Conservation (phyloP, 2,888 invertebrate species). For the Zhengitettix transpicula region DNA sequence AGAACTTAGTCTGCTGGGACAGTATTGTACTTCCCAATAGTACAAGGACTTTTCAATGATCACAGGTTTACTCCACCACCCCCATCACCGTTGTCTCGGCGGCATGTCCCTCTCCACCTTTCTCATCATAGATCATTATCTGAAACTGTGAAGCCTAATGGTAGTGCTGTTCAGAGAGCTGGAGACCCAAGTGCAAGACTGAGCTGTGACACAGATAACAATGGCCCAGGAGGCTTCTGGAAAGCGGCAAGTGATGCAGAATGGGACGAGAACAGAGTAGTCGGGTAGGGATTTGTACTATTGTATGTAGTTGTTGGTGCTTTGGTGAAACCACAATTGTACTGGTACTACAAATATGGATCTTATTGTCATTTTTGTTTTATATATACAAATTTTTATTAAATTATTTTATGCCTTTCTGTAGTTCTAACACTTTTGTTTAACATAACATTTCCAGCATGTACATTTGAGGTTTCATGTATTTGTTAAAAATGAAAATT, state of each 20-base stretch:
- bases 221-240: conserved; percentile 9
- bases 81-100: conserved; percentile 17
- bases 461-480: no score
- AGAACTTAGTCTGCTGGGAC: no score
- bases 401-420: not conserved
- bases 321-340: no score
- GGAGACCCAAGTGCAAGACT: not conserved
- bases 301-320: not conserved
- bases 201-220: not conserved
- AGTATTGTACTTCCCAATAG: no score
- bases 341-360: no score
- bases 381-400: no score
- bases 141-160: conserved; percentile 8
- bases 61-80: conserved; percentile 17
- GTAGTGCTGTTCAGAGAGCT: conserved; percentile 2
- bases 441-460: not conserved
- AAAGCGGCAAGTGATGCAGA: conserved; percentile 8
- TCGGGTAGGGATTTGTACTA: conserved; percentile 12
- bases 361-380: no score
- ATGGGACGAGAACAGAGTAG: conserved; percentile 15
- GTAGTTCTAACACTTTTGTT: not conserved
- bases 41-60: not conserved
- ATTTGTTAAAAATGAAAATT: no score
- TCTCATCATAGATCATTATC: conserved; percentile 14
- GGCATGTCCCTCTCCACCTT: conserved; percentile 17